phyloP scores from a whole-genome alignment of 2,888 invertebrate species.

The Alentia gelatinosa region DNA sequence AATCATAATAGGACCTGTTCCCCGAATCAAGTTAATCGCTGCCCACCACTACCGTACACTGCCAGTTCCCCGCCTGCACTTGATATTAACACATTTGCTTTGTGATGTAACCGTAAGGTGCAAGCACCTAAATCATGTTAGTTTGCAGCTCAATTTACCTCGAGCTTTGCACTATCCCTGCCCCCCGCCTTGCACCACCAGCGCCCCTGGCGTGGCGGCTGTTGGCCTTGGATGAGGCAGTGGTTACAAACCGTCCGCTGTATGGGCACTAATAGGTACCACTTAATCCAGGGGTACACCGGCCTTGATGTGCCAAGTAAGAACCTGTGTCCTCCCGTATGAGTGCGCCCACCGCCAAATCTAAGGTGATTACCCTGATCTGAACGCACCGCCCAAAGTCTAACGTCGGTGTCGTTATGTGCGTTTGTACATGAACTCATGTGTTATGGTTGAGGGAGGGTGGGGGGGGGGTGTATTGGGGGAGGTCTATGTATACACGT shows the following conservation, averaged over 20 bases:
- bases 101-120: background rate
- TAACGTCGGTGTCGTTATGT: no score
- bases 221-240: background rate
- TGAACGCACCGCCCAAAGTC: background rate
- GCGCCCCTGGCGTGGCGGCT: background rate
- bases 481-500: background rate
- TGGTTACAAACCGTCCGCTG: background rate
- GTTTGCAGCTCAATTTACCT: no score
- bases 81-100: background rate
- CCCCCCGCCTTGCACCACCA: no score
- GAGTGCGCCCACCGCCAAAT: background rate
- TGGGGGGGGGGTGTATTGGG: background rate
- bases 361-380: background rate
- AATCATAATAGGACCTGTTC: background rate
- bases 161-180: no score
- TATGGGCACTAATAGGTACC: background rate
- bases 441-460: background rate
- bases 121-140: background rate
- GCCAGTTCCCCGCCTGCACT: background rate
- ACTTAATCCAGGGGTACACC: background rate
- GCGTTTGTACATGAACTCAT: no score
- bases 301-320: background rate
- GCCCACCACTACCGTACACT: background rate
- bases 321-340: background rate
- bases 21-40: background rate